Evolutionary conservation across 2,797 vertebrate genomes (phyloP).

Genomic region (Acanthurus tractus): DNA sequence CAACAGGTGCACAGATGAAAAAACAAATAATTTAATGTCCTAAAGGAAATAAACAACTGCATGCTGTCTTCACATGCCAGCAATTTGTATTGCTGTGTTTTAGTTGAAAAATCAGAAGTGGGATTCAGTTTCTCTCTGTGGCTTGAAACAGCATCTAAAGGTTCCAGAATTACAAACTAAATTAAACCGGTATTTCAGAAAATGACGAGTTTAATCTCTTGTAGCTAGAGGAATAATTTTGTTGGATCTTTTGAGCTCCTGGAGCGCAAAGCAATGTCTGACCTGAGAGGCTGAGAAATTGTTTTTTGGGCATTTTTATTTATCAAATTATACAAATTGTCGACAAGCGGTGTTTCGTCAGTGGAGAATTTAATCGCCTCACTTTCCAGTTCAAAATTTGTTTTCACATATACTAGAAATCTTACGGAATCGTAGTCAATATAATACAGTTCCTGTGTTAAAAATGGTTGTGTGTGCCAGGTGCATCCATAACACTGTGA

Average conservation of each 20-base stretch:
- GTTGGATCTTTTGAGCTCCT: background rate
- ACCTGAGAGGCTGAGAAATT: background rate
- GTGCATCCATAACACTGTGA: background rate
- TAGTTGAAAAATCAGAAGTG: constrained; percentile 30
- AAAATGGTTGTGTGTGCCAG: background rate
- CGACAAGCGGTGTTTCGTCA: background rate
- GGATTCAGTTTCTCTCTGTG: constrained; percentile 9
- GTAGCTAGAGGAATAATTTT: background rate
- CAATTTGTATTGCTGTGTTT: constrained; percentile 42
- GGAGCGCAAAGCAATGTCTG: background rate
- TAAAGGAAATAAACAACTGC: constrained; percentile 32
- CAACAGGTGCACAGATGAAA: constrained; percentile 9
- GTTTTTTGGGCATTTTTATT: background rate
- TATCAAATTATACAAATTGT: background rate
- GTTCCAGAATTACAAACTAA: constrained; percentile 16
- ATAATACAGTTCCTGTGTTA: background rate
- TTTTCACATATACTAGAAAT: background rate
- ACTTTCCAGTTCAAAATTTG: background rate
- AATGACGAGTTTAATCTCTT: constrained; percentile 12
- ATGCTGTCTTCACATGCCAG: constrained; percentile 22
- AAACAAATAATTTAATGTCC: constrained; percentile 18
- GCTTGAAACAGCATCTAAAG: background rate
- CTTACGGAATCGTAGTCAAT: background rate
- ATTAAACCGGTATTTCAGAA: constrained; percentile 10
- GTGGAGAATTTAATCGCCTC: background rate